phyloP scores from a whole-genome alignment of 2,888 invertebrate genomes.

The Ernsta delagoae region DNA sequence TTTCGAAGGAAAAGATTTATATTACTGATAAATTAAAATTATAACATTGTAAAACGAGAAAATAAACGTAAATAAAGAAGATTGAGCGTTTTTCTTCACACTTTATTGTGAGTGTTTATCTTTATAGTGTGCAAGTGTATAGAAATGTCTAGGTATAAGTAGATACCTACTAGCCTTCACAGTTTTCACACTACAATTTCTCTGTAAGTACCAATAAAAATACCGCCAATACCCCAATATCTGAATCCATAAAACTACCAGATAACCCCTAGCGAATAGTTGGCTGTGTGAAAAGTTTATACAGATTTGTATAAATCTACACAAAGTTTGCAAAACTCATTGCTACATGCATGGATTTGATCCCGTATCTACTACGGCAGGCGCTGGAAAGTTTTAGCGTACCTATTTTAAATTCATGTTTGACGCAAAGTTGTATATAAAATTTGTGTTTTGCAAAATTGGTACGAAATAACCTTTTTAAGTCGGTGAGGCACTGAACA shows the following conservation, averaged over 20 bases:
- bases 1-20: too few relatives aligned
- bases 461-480: not conserved
- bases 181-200: too few relatives aligned
- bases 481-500: not conserved
- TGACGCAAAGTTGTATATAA: slow-evolving; percentile 21
- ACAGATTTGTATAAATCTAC: slow-evolving; percentile 32
- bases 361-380: slow-evolving; percentile 7
- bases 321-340: slow-evolving; percentile 32
- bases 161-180: too few relatives aligned
- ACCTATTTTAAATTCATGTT: slow-evolving; percentile 34
- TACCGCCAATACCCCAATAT: too few relatives aligned
- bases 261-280: slow-evolving; percentile 10
- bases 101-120: too few relatives aligned
- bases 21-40: too few relatives aligned
- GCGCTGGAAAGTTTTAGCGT: slow-evolving; percentile 17
- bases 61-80: too few relatives aligned
- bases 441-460: slow-evolving; percentile 9
- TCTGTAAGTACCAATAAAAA: too few relatives aligned
- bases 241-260: not conserved
- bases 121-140: too few relatives aligned
- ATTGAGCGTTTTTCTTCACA: too few relatives aligned
- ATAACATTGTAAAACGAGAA: too few relatives aligned
- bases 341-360: slow-evolving; percentile 31
- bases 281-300: slow-evolving; percentile 21
- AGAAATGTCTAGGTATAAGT: too few relatives aligned